phyloP scores from a whole-genome alignment of 2,888 invertebrate species.

The Apamea sordens region DNA sequence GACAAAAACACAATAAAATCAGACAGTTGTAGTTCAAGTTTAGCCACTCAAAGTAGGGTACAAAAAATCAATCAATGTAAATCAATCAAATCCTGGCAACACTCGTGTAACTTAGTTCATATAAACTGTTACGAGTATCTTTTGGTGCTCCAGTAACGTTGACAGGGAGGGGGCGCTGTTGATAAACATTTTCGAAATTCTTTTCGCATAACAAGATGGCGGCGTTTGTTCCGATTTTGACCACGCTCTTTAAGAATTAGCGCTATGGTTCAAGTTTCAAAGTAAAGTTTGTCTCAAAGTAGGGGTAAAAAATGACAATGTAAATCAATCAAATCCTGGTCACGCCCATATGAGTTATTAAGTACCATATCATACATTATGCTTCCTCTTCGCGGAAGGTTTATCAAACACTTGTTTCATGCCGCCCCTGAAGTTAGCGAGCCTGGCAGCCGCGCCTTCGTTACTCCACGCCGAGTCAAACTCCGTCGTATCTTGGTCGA shows the following conservation, averaged over 20 bases:
- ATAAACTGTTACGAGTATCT: not conserved
- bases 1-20: not conserved
- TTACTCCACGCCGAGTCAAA: conserved; percentile 99
- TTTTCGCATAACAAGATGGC: not conserved
- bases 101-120: not conserved
- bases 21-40: not conserved
- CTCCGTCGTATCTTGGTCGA: conserved; percentile 99
- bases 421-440: conserved; percentile 95
- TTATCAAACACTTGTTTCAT: conserved; percentile 97
- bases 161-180: not conserved
- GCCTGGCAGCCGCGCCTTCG: conserved; percentile 91
- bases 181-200: not conserved
- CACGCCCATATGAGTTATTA: not conserved
- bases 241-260: not conserved
- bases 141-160: not conserved
- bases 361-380: conserved; percentile 68
- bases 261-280: not conserved
- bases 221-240: not conserved
- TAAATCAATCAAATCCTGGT: not conserved
- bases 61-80: not conserved
- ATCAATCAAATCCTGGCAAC: not conserved
- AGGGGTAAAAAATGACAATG: not conserved
- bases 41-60: not conserved
- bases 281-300: too few species aligned
- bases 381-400: conserved; percentile 91